Evolutionary conservation across 1,140 invertebrate genomes (phyloP).

Genomic region (Aphelenchoides besseyi): DNA sequence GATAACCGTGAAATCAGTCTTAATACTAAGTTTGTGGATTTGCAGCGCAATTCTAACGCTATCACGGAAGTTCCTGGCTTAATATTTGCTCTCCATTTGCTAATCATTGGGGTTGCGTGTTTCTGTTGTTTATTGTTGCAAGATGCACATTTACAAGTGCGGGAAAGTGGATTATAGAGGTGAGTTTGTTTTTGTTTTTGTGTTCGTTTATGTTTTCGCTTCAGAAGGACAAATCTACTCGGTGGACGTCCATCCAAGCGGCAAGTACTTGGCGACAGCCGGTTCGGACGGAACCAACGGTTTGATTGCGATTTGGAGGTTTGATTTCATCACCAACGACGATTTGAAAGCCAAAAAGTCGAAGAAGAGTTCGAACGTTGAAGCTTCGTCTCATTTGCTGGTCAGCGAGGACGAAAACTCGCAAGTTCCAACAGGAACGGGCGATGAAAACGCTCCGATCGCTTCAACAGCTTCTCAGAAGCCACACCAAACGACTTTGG

Average conservation of each 20-base stretch:
- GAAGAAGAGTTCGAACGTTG: not conserved
- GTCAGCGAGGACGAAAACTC: not conserved
- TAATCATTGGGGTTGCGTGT: not conserved
- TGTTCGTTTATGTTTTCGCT: not conserved
- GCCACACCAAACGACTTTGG: not conserved
- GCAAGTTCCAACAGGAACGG: not conserved
- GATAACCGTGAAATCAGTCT: no score
- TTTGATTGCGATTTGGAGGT: not conserved
- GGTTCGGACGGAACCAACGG: not conserved
- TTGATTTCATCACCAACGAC: not conserved
- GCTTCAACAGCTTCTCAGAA: not conserved
- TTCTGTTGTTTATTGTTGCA: not conserved
- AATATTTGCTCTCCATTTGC: not conserved
- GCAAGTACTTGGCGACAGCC: slow-evolving; percentile 2
- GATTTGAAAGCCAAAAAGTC: not conserved
- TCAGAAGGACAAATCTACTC: slow-evolving; percentile 18
- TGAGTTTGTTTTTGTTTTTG: not conserved
- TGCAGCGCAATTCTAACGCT: no score
- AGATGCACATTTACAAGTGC: not conserved
- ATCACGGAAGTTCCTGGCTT: no score
- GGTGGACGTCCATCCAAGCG: slow-evolving; percentile 14
- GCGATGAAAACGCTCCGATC: not conserved
- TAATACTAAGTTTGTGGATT: no score
- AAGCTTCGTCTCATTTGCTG: not conserved
- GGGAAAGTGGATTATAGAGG: not conserved